A percentile compares a stretch with the other conserved stretches of the same genome.
These are phyloP conservation scores for Spinibarbus caldwelli DNA, from an alignment of 2,797 vertebrate species.

Conservation along the genomic window DNA sequence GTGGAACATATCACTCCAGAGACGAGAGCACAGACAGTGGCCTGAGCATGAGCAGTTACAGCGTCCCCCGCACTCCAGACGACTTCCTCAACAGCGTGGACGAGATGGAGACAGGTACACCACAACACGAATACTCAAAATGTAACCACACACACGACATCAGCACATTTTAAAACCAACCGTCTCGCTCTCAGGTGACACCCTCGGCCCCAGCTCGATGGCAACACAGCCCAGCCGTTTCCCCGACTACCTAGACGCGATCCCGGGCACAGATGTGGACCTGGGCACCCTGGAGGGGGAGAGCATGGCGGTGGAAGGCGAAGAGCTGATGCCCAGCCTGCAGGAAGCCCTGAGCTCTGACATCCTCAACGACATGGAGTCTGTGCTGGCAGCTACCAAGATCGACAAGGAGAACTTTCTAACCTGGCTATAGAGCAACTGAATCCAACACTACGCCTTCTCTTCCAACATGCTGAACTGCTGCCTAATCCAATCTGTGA, in stretches of 20 bases:
- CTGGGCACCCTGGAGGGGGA: constrained; percentile 97
- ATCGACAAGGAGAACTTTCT: constrained; percentile 99
- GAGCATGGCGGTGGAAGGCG: constrained; percentile 97
- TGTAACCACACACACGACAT: not conserved
- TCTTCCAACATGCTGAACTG: constrained; percentile 73
- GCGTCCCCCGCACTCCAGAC: constrained; percentile 96
- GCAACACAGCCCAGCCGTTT: constrained; percentile 93
- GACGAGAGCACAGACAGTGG: constrained; percentile 99
- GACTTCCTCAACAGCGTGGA: constrained; percentile 99
- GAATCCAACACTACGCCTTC: constrained; percentile 59
- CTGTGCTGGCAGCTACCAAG: constrained; percentile 97
- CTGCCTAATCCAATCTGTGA: constrained; percentile 86
- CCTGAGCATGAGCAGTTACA: constrained; percentile 99
- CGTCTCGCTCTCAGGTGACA: constrained; percentile 81
- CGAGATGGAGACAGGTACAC: constrained; percentile 97
- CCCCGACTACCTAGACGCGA: constrained; percentile 97
- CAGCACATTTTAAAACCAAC: constrained; percentile 1
- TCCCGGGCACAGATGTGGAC: constrained; percentile 98
- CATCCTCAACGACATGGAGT: constrained; percentile 99
- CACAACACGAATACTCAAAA: not conserved
- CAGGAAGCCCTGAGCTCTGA: constrained; percentile 98
- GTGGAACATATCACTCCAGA: constrained; percentile 98
- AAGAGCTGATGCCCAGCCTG: constrained; percentile 98
- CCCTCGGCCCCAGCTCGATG: constrained; percentile 89
- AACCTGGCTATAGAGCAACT: constrained; percentile 98